These are phyloP conservation scores for Lochmaea crataegi DNA, from an alignment of 2,888 invertebrate species.

Conservation along the genomic window DNA sequence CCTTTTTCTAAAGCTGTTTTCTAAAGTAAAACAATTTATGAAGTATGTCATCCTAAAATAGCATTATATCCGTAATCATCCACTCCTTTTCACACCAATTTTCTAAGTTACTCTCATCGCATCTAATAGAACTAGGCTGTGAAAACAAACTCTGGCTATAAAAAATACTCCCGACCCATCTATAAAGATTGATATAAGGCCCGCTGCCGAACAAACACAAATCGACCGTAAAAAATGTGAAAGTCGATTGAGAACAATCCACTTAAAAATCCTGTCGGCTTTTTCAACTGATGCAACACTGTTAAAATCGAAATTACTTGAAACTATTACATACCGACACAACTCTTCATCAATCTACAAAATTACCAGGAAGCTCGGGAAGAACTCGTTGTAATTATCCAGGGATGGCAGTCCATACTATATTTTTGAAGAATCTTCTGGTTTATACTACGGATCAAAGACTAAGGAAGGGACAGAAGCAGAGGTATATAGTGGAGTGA, in stretches of 20 bases:
- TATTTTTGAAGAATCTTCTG: no score
- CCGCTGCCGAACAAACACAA: conserved; percentile 38
- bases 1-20: not conserved
- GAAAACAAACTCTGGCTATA: conserved; percentile 32
- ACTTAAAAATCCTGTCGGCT: conserved; percentile 36
- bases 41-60: conserved; percentile 9
- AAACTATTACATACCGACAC: not conserved
- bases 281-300: conserved; percentile 31
- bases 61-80: conserved; percentile 27
- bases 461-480: no score
- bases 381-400: no score
- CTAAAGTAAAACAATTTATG: conserved; percentile 14
- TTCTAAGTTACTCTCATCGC: conserved; percentile 28
- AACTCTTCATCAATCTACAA: not conserved
- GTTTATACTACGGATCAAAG: no score
- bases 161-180: conserved; percentile 31
- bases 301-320: not conserved
- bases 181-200: conserved; percentile 35
- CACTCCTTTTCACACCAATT: conserved; percentile 28
- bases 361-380: no score
- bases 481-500: no score
- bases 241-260: conserved; percentile 40
- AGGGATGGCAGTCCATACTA: no score
- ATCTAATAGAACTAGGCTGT: conserved; percentile 29
- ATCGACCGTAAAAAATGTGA: conserved; percentile 39